Evolutionary conservation across 2,113 vertebrate species (phyloP).

Genomic region (Sinocyclocheilus maitianheensis): DNA sequence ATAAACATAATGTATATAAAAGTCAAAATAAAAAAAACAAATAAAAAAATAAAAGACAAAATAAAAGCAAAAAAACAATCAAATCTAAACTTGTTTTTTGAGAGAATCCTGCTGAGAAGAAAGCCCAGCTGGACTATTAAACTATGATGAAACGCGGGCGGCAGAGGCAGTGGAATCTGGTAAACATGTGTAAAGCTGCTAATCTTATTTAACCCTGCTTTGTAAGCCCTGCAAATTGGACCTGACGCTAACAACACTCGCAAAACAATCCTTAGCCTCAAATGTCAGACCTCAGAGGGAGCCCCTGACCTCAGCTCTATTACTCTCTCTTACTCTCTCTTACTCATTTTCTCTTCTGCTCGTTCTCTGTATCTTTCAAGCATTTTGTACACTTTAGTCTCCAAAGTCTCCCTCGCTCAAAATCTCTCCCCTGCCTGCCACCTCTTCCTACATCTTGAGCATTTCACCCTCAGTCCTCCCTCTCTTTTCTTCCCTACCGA

Average conservation of each 20-base stretch:
- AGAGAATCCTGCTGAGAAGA: background rate
- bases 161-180: conserved; percentile 74
- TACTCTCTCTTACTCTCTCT: conserved; percentile 23
- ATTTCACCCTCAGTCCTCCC: conserved; percentile 5
- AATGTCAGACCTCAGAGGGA: conserved; percentile 82
- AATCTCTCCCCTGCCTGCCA: background rate
- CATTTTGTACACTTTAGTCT: background rate
- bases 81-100: background rate
- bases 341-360: conserved; percentile 4
- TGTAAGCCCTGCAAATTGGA: conserved; percentile 82
- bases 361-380: conserved; percentile 21
- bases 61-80: background rate
- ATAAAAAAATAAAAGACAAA: background rate
- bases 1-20: background rate
- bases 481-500: conserved; percentile 56
- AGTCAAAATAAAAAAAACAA: background rate
- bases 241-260: conserved; percentile 80
- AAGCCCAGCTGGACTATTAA: conserved; percentile 82
- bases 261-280: conserved; percentile 80
- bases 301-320: conserved; percentile 75
- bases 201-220: conserved; percentile 87
- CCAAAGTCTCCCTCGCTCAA: background rate
- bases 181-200: conserved; percentile 82
- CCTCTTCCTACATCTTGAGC: conserved; percentile 12
- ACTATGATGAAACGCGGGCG: conserved; percentile 64